These are phyloP conservation scores for Axea sp. DNA, from an alignment of 2,888 invertebrate genomes.

Conservation along the genomic window DNA sequence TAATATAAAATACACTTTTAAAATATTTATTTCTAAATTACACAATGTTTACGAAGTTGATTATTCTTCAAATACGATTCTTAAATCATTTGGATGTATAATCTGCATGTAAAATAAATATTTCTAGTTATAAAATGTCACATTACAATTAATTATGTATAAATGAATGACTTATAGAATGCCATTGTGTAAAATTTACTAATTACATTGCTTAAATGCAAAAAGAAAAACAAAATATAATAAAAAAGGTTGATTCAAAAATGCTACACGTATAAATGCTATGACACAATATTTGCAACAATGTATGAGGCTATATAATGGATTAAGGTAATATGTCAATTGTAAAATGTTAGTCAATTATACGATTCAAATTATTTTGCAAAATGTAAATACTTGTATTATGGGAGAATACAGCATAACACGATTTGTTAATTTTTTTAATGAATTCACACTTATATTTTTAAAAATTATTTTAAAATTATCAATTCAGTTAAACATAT, in stretches of 20 bases:
- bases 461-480: too few species aligned
- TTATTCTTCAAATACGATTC: slow-evolving; percentile 29
- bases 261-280: slow-evolving; percentile 41
- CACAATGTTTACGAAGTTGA: slow-evolving; percentile 63
- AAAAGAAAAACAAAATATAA: slow-evolving; percentile 10
- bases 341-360: too few species aligned
- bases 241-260: slow-evolving; percentile 27
- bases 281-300: slow-evolving; percentile 28
- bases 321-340: too few species aligned
- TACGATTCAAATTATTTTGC: too few species aligned
- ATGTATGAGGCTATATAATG: slow-evolving; percentile 1
- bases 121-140: slow-evolving; percentile 60
- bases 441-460: too few species aligned
- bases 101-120: slow-evolving; percentile 65
- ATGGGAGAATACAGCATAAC: too few species aligned
- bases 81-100: slow-evolving; percentile 56
- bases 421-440: too few species aligned
- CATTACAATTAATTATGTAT: slow-evolving; percentile 28
- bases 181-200: slow-evolving; percentile 35
- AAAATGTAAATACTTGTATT: too few species aligned
- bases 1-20: slow-evolving; percentile 61
- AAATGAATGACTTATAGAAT: slow-evolving; percentile 27
- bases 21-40: slow-evolving; percentile 76
- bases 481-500: too few species aligned
- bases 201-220: slow-evolving; percentile 36